These are phyloP conservation scores for Scrobipalpa costella DNA, from an alignment of 2,888 invertebrate species.

Conservation along the genomic window DNA sequence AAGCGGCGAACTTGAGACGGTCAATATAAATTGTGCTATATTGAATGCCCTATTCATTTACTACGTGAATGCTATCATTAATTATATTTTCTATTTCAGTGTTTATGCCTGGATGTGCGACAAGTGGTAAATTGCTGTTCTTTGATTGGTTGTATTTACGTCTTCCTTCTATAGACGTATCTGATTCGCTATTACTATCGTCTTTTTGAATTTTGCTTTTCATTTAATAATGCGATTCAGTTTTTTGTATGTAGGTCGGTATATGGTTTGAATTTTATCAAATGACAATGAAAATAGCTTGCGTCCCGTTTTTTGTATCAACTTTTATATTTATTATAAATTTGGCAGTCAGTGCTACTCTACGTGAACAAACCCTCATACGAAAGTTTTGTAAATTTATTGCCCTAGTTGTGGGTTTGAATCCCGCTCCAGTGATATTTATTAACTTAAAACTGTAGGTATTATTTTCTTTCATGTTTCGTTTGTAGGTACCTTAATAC, in stretches of 20 bases:
- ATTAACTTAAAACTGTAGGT: too few relatives aligned
- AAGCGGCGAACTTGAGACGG: constrained; percentile 34
- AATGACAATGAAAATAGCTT: too few relatives aligned
- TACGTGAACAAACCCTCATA: too few relatives aligned
- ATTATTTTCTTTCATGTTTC: too few relatives aligned
- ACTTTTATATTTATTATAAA: too few relatives aligned
- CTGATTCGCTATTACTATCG: not conserved
- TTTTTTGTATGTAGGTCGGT: not conserved
- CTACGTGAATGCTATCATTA: constrained; percentile 50
- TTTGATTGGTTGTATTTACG: constrained; percentile 22
- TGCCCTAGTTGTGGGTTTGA: too few relatives aligned
- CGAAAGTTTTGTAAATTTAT: too few relatives aligned
- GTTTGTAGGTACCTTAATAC: not conserved
- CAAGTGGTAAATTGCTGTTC: constrained; percentile 43
- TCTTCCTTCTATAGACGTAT: not conserved
- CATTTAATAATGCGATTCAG: not conserved
- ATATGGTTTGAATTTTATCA: not conserved
- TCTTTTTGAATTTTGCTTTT: not conserved
- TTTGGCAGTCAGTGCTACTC: too few relatives aligned
- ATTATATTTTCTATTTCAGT: constrained; percentile 51
- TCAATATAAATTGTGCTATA: constrained; percentile 34
- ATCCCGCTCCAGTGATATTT: too few relatives aligned
- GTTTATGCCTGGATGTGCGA: constrained; percentile 43
- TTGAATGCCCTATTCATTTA: constrained; percentile 54
- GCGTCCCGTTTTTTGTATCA: too few relatives aligned